phyloP scores from a whole-genome alignment of 1,140 invertebrate genomes.

The Hirudo medicinalis region DNA sequence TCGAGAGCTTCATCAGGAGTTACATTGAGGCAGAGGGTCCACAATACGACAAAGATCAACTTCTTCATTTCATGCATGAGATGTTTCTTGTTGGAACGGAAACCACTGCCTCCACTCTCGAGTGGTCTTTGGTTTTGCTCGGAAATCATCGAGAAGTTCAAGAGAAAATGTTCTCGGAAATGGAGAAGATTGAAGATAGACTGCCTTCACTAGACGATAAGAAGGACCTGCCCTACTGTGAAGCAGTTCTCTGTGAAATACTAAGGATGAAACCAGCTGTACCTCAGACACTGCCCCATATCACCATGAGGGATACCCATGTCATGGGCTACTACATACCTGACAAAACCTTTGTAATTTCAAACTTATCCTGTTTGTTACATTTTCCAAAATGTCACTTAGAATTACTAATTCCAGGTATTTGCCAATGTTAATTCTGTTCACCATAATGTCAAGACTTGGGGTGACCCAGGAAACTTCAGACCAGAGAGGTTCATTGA shows the following conservation, averaged over 20 bases:
- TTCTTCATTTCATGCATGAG: background rate
- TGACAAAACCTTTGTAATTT: background rate
- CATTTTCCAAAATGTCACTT: background rate
- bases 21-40: slow-evolving; percentile 6
- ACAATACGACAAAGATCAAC: background rate
- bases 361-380: background rate
- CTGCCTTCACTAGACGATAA: background rate
- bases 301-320: background rate
- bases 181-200: background rate
- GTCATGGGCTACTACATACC: slow-evolving; percentile 11
- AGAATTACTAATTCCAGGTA: slow-evolving; percentile 34
- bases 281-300: background rate
- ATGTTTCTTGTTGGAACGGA: slow-evolving; percentile 6
- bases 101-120: slow-evolving; percentile 9
- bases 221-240: background rate
- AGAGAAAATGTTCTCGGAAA: slow-evolving; percentile 1
- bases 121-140: slow-evolving; percentile 9
- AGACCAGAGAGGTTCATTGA: slow-evolving; percentile 60
- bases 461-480: slow-evolving; percentile 55
- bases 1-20: slow-evolving; percentile 9
- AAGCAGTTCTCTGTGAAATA: background rate
- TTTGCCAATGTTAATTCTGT: slow-evolving; percentile 53
- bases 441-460: slow-evolving; percentile 50
- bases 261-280: background rate
- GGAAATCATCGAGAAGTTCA: slow-evolving; percentile 7